These are phyloP conservation scores for Sphaerophoria rueppellii DNA, from an alignment of 2,888 invertebrate genomes.

Conservation along the genomic window DNA sequence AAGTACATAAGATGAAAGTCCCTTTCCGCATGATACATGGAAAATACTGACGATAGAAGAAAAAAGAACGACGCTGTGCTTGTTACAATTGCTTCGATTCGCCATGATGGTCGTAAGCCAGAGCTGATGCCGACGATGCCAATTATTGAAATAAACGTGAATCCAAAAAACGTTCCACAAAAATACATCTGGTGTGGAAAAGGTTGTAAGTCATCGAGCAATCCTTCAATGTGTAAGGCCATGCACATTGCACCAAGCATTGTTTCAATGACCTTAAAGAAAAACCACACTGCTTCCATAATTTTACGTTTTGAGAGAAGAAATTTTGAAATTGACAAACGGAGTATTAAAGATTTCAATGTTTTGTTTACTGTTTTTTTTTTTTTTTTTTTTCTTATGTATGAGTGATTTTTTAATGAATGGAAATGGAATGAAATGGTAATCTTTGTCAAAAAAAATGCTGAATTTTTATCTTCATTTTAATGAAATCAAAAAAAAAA, in stretches of 20 bases:
- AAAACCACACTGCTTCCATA: conserved; percentile 77
- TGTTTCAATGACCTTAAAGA: conserved; percentile 76
- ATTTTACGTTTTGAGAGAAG: not conserved
- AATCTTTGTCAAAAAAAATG: too few species aligned
- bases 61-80: conserved; percentile 71
- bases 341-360: too few species aligned
- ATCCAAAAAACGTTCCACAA: conserved; percentile 77
- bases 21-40: conserved; percentile 76
- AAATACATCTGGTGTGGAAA: conserved; percentile 76
- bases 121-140: conserved; percentile 74
- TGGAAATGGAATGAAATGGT: too few species aligned
- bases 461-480: too few species aligned
- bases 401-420: too few species aligned
- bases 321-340: too few species aligned
- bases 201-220: conserved; percentile 74
- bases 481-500: too few species aligned
- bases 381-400: too few species aligned
- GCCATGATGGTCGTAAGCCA: conserved; percentile 61
- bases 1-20: conserved; percentile 77
- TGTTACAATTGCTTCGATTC: conserved; percentile 75
- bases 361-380: too few species aligned
- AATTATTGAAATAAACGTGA: conserved; percentile 75
- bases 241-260: conserved; percentile 75
- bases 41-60: conserved; percentile 73
- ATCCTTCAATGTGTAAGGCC: conserved; percentile 76